Base-by-base conservation (phyloP, 2,888 invertebrate species). In the Dascillus cervinus region DNA sequence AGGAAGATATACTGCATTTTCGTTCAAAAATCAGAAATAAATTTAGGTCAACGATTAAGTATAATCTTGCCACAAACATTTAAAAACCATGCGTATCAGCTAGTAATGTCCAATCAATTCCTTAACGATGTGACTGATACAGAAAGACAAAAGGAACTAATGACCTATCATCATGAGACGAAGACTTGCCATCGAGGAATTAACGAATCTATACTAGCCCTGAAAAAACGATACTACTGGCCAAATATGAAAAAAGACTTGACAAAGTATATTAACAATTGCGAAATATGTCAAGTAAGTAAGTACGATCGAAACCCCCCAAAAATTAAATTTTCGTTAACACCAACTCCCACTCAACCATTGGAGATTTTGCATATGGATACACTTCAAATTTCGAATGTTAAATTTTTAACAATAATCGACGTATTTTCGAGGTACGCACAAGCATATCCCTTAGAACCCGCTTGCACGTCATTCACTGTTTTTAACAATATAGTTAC, bases 171-270 rank as follows among this genome's bases (percentile, higher is more conserved):
- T 15, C 35, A 41, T 9, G 29, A 24, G 10, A 34, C 27, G 4
- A 37, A 38, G 38, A 34, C 34, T 5, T 37, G 41, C 15, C 34
- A 34, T 13, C 9, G 31, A 22, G 41, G 35, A 21, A 37, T 34
- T n/a, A 12, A 24, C 3, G 34, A 37, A 32, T 32, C 31, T n/a
- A 8, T 13, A 23, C 11, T 12, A 20, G 19, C 29, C n/a, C n/a
- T 41, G 4, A 22, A 29, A 25, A 13, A 14, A 22, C 29, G 27
- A 4, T 34, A 37, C 22, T 41, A 34, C 13, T 41, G 37, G 41
- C 22, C 32, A 19, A 26, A 22, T 13, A 17, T 29, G 22, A 8
- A n/a, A 6, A 35, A 39, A 30, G 13, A 35, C 12, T 11, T 37
- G 23, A 23, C 17, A 23, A 27, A 32, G 5, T 36, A 36, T 11